Evolutionary conservation across 2,797 vertebrate genomes (phyloP), one percentile per base, ranked within the genome.

Genomic region (Benthosema pterotum): DNA sequence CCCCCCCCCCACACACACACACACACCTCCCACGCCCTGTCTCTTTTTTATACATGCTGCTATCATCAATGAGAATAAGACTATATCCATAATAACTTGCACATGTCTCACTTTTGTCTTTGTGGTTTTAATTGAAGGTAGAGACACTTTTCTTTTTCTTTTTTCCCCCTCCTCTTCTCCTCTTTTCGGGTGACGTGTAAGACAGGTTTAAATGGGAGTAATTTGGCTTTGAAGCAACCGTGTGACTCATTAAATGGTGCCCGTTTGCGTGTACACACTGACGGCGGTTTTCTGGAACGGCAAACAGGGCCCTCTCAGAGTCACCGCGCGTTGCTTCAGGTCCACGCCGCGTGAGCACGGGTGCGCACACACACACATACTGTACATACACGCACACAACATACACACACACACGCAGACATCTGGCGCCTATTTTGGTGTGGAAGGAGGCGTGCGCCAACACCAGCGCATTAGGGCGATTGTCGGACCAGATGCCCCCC

Each of bases 91-190:
- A 94, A 93, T 92, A 92, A 91, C 90, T 92, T 89, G 83, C 92
- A 94, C 87, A 92, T 93, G 93, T 89, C 77, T 76, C 78, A 80
- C 87, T 89, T 93, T 91, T 93, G 91, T 93, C 89, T 91, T 86
- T 89, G 90, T n/a, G 86, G 88, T 91, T 92, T 91, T 85, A 91
- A 90, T 88, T 84, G 86, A 88, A 89, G 89, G 88, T 92, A 91
- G 88, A 88, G 84, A 81, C 63, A 38, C 32, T 38, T 32, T 38
- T 38, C 32, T 38, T 25, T 46, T 65, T 52, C 48, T 52, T 63
- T 60, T 74, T 77, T 77, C 84, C 69, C 75, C 68, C 84, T 70
- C 75, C 68, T 75, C 65, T 63, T 69, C 68, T 77, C 64, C 73
- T 89, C 71, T 85, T 78, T 66, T 38, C 32, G 87, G 82, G 77